Base-by-base conservation (phyloP, 2,888 invertebrate genomes). In the Apeira syringaria region DNA sequence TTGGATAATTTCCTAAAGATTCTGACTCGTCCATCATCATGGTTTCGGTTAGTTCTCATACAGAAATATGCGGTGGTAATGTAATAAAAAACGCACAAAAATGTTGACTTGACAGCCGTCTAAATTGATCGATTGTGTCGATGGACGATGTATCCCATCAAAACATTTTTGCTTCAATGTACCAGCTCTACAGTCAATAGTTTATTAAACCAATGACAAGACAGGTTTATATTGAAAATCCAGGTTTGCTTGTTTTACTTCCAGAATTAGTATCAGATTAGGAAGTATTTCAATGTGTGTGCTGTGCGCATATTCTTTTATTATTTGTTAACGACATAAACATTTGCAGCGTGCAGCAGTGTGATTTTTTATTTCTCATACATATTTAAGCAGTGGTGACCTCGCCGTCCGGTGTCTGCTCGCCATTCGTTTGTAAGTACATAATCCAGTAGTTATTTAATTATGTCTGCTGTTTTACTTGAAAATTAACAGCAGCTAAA, bases 401-500 rank as follows among this genome's bases (percentile, higher is more conserved):
- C 63, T 63, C 68, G 64, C 41, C 58, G 59, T 53, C 48, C 52
- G 59, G 15, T 34, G 39, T 18, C 22, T 24, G 29, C 7, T 9
- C 9, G 39, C 30, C 39, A 26, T 25, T 17, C 22, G 15, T 20
- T 35, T 27, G 17, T 27, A 31, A 20, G 30, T 20, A 20, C 20
- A 7, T 7, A 15, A 7, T 20, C 2, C 2, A 6, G 20, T 39
- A 39, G 38, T 34, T 40, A 36, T 31, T 39, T 27, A 38, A 40
- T 31, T 49, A 37, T 44, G 46, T 49, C 57, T 55, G 46, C 56
- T 65, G 74, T 77, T 80, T 79, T 76, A 79, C 71, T 68, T 64
- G 51, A 72, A 63, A 74, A 78, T 79, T 78, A 75, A 86, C 80
- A 83, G 68, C 74, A 68, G 71, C 74, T 81, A 78, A 79, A 79